A percentile compares a stretch with the other conserved stretches of the same genome.
These are phyloP conservation scores for Columba janthina DNA, from an alignment of 2,113 vertebrate genomes.

Conservation along the genomic window DNA sequence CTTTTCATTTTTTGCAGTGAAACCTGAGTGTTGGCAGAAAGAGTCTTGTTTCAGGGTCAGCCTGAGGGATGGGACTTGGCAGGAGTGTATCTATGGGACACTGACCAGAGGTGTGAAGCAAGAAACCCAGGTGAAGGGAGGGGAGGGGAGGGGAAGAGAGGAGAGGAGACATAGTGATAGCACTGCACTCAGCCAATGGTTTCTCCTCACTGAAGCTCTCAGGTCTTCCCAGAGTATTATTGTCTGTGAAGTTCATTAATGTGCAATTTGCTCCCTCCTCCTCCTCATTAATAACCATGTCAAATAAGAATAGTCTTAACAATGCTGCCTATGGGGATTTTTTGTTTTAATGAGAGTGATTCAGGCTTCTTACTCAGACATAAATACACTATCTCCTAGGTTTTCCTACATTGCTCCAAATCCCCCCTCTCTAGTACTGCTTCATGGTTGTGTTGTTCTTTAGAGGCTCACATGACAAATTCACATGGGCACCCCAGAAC, in stretches of 20 bases:
- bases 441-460: background rate
- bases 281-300: constrained; percentile 38
- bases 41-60: background rate
- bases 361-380: background rate
- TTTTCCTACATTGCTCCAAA: background rate
- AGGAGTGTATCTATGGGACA: background rate
- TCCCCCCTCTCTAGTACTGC: fast-evolving
- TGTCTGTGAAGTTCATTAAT: constrained; percentile 27
- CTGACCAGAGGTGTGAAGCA: background rate
- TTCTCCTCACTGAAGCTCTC: background rate
- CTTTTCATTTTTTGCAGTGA: background rate
- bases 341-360: constrained; percentile 42
- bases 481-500: background rate
- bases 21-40: background rate
- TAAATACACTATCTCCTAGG: background rate
- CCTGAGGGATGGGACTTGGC: background rate
- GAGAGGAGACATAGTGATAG: background rate
- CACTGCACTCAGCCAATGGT: background rate
- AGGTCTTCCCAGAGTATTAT: background rate
- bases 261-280: constrained; percentile 13
- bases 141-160: background rate
- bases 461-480: background rate
- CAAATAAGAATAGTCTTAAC: constrained; percentile 37
- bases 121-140: background rate
- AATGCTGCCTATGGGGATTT: constrained; percentile 8